Evolutionary conservation across 1,140 invertebrate genomes (phyloP).

Genomic region (Drosophila rhopaloa): DNA sequence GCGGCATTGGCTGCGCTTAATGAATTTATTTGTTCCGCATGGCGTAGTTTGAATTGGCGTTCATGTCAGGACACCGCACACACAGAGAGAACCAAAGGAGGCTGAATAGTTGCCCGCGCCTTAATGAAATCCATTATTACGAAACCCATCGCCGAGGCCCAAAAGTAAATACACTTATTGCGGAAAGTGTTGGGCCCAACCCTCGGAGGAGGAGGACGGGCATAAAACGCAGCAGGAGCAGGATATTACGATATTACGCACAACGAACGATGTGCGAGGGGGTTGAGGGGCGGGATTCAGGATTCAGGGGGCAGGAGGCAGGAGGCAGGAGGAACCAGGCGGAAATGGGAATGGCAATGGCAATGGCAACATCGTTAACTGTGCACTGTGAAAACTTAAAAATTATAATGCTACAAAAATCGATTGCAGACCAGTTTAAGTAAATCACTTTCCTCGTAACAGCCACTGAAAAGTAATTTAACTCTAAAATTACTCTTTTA

Average conservation of each 20-base stretch:
- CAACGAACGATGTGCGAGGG: conserved; percentile 35
- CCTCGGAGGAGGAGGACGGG: conserved; percentile 40
- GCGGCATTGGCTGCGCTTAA: conserved; percentile 87
- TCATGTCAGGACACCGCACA: conserved; percentile 34
- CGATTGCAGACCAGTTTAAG: no score
- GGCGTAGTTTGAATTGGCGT: conserved; percentile 80
- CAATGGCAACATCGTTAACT: conserved; percentile 35
- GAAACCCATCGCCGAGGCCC: conserved; percentile 70
- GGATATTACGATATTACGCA: conserved; percentile 72
- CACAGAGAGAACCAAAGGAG: conserved; percentile 14
- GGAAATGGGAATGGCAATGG: conserved; percentile 50
- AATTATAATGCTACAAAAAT: no score
- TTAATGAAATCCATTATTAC: conserved; percentile 83
- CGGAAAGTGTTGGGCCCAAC: conserved; percentile 71
- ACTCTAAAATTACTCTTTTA: no score
- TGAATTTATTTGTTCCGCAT: conserved; percentile 86
- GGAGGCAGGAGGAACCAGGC: conserved; percentile 12
- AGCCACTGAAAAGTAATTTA: no score
- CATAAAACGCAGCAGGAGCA: conserved; percentile 80
- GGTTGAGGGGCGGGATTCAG: neutral
- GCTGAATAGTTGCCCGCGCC: conserved; percentile 63
- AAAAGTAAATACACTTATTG: conserved; percentile 80
- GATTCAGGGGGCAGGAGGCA: conserved; percentile 2
- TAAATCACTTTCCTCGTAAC: no score
- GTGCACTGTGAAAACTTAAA: conserved; percentile 20